Percentiles rank a stretch among this genome's conserved stretches.
Evolutionary conservation across 2,113 vertebrate genomes (phyloP).

Genomic region (Trochalopteron elliotii): DNA sequence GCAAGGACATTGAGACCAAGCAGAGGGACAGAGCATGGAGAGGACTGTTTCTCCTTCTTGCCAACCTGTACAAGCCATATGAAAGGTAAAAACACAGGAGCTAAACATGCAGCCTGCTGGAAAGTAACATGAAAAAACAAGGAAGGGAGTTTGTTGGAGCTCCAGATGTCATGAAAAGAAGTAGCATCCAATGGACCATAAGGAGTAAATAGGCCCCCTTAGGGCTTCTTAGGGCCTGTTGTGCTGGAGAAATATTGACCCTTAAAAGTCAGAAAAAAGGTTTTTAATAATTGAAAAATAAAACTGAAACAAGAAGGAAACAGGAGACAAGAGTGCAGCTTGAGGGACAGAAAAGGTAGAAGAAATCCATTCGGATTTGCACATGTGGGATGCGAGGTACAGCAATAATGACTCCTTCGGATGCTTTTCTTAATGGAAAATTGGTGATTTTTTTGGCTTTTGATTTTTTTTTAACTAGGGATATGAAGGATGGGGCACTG

Average conservation of each 20-base stretch:
- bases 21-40: background rate
- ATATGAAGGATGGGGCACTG: background rate
- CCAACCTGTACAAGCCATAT: background rate
- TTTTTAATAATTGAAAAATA: background rate
- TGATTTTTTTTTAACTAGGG: background rate
- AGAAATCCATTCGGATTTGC: background rate
- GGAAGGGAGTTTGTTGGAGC: background rate
- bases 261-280: background rate
- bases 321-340: background rate
- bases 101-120: background rate
- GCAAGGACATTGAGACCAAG: background rate
- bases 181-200: background rate
- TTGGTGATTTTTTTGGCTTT: background rate
- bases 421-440: background rate
- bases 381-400: fast-evolving
- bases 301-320: background rate
- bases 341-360: background rate
- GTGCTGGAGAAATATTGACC: background rate
- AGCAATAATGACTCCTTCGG: background rate
- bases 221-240: background rate
- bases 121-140: background rate
- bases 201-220: background rate
- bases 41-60: background rate
- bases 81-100: background rate
- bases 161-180: background rate